Base-by-base conservation (phyloP, 2,888 invertebrate species). In the Pheosia tremula region DNA sequence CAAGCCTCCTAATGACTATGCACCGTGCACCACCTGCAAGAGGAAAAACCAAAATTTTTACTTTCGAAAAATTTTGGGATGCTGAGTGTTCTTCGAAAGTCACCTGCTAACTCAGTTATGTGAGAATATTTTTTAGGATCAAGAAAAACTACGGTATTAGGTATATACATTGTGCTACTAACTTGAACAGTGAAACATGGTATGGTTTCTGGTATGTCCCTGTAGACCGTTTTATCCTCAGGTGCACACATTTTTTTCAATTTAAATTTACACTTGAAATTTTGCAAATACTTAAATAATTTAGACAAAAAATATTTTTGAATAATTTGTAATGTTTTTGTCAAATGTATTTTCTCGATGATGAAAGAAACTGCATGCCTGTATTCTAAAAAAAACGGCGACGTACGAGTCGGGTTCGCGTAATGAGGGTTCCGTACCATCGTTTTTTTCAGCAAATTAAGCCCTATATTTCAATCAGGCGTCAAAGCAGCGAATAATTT, bases 101-200 rank as follows among this genome's bases (percentile, higher is more conserved):
- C 39, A 39, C 39, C 39, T 24, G 24, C 39, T 3, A 39, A 39
- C 3, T 24, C 24, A 39, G 7, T 39, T 6, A 0, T 6, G 39
- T 6, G 5, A 7, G 39, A 39, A 6, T 39, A 39, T 6, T 39
- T 39, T 6, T 39, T 39, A 7, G 39, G 39, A 5, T 5, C 39
- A 7, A 5, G 39, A 2, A 7, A 39, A 39, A 39, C 39, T 39
- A 39, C 7, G 39, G 7, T 39, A 39, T 7, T 24, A n/a, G n/a
- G n/a, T n/a, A 24, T 24, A 24, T 24, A 41, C 41, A 41, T 41
- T 41, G 41, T 41, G 7, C 38, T 36, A 64, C 74, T 77, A 82
- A 90, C 91, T 72, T 69, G 69, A 47, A 90, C 83, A 47, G 82
- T 82, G 63, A 77, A 83, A 63, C 87, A 89, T 0, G 91, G 91